These are phyloP conservation scores for Pterocles orientalis DNA, from an alignment of 2,113 vertebrate species.

Conservation along the genomic window DNA sequence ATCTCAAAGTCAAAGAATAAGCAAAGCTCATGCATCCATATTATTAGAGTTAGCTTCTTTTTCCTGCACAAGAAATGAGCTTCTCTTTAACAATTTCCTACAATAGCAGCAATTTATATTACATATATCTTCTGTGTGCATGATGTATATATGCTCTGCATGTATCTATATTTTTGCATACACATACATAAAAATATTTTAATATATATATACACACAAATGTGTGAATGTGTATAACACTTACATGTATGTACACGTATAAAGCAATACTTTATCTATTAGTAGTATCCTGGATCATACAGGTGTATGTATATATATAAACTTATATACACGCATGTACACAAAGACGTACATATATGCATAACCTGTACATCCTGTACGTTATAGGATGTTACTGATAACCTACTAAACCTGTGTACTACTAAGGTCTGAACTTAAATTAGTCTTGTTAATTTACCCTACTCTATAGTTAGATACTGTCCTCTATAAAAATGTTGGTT, in stretches of 20 bases:
- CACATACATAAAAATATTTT: not conserved
- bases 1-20: not conserved
- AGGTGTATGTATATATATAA: not conserved
- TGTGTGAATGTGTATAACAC: not conserved
- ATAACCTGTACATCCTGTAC: not conserved
- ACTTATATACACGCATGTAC: not conserved
- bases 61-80: not conserved
- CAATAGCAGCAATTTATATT: not conserved
- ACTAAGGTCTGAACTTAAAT: not conserved
- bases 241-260: fast-evolving
- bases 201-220: fast-evolving
- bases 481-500: not conserved
- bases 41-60: not conserved
- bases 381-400: not conserved
- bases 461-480: not conserved
- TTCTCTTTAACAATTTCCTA: not conserved
- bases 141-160: fast-evolving
- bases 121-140: too few species aligned
- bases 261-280: not conserved
- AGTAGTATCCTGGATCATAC: not conserved
- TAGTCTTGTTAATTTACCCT: not conserved
- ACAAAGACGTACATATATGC: not conserved
- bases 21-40: not conserved
- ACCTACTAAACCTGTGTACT: not conserved
- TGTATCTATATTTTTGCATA: not conserved